These are phyloP conservation scores for Caenorhabditis angaria DNA, from an alignment of 2,888 invertebrate species.

Conservation along the genomic window DNA sequence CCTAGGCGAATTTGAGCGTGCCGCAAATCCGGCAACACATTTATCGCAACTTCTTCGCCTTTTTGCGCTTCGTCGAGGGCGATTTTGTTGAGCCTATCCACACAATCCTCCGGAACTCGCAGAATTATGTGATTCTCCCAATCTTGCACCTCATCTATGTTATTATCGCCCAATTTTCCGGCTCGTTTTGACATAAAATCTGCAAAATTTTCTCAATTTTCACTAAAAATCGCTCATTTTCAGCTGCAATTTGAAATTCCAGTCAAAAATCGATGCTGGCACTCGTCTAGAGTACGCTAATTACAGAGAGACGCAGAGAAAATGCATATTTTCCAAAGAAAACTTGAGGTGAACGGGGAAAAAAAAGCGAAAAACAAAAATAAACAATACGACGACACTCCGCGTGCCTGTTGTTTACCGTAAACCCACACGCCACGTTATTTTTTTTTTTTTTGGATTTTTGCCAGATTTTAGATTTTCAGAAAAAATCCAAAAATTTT, in stretches of 20 bases:
- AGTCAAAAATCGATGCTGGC: background rate
- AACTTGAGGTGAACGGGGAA: too few species aligned
- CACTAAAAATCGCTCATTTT: too few species aligned
- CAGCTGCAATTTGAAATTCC: background rate
- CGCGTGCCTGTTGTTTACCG: slow-evolving; percentile 14
- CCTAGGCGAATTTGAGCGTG: slow-evolving; percentile 59
- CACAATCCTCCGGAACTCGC: slow-evolving; percentile 63
- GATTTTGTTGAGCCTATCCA: slow-evolving; percentile 47
- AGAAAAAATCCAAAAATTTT: background rate
- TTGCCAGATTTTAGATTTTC: background rate
- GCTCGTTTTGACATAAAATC: slow-evolving; percentile 3
- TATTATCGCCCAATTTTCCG: background rate
- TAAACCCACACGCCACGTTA: slow-evolving; percentile 28
- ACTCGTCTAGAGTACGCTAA: too few species aligned
- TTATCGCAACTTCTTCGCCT: slow-evolving; percentile 56
- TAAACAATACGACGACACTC: background rate
- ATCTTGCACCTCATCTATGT: slow-evolving; percentile 56
- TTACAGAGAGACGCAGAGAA: too few species aligned
- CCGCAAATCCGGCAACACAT: slow-evolving; percentile 58
- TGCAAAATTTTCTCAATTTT: background rate
- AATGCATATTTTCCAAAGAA: too few species aligned
- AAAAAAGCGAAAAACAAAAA: background rate
- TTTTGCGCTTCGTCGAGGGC: slow-evolving; percentile 27
- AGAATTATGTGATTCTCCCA: slow-evolving; percentile 68
- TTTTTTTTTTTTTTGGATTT: background rate